A percentile compares a stretch with the other conserved stretches of the same genome.
Evolutionary conservation across 2,113 vertebrate genomes (phyloP).

Genomic region (Apteryx owenii): DNA sequence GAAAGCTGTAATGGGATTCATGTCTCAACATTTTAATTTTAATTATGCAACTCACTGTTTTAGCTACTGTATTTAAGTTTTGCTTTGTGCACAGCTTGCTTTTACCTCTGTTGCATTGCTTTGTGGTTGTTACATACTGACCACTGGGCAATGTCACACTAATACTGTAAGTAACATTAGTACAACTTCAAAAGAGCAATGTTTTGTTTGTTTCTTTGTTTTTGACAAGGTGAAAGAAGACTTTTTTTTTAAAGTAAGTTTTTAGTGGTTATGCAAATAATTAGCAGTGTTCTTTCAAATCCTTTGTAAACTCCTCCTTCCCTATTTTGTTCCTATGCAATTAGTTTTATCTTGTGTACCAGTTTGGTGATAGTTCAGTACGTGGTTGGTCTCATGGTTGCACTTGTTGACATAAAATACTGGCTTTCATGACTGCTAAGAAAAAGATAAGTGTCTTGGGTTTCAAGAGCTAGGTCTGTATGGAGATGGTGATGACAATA

Average conservation of each 20-base stretch:
- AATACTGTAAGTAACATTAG: not conserved
- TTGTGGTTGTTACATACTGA: not conserved
- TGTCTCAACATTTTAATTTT: not conserved
- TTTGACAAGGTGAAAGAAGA: not conserved
- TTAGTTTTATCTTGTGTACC: not conserved
- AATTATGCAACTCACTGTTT: not conserved
- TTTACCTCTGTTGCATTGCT: not conserved
- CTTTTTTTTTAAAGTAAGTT: not conserved
- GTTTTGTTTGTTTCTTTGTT: not conserved
- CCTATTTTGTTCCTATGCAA: slow-evolving; percentile 11
- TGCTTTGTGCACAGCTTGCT: not conserved
- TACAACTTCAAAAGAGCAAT: rapidly evolving
- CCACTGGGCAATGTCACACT: not conserved
- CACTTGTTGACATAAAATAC: slow-evolving; percentile 40
- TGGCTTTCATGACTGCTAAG: not conserved
- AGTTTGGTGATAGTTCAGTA: not conserved
- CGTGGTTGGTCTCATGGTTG: not conserved
- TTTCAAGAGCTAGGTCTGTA: not conserved
- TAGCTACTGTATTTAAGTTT: not conserved
- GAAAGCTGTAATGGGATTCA: slow-evolving; percentile 1
- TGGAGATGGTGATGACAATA: not conserved
- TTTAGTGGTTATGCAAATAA: not conserved
- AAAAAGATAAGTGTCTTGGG: not conserved
- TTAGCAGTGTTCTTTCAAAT: not conserved
- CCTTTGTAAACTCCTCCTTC: not conserved